Evolutionary conservation across 2,888 invertebrate genomes (phyloP), one percentile per base, ranked within the genome.

Genomic region (Stenolophus ochropezus): DNA sequence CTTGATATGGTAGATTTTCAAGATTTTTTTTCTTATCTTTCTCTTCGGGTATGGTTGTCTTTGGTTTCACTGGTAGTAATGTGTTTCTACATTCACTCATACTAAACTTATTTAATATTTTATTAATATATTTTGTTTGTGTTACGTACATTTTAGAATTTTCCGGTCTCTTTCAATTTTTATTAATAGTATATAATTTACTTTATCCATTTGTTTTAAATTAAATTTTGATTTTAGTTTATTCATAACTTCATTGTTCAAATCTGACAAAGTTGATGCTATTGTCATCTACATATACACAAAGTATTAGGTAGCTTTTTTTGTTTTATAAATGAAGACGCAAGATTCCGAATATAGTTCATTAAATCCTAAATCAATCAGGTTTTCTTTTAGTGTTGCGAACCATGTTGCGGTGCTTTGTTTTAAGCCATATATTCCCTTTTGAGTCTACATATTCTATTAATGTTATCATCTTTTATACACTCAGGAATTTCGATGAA

Each of bases 381-480:
- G 8, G 4, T 14, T 49, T 58, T 58, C 58, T 18, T 58, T 58
- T 8, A 58, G 18, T 4, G 58, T 58, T 58, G 58, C 61, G n/a
- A 2, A 61, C 61, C 61, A 61, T 2, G 61, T 61, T 65, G 65
- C 65, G 0, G 65, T 27, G 25, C 65, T 65, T 33, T 65, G 65
- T 25, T 65, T 65, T 11, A 25, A 14, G 11, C 65, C 65, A 23
- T 65, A 65, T 11, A 65, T 65, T 1, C 65, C 65, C 16, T 65
- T 65, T 65, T 25, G 2, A 65, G 27, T 65, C n/a, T 65, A 65
- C 65, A 65, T 8, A 65, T 27, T 33, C 25, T 65, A 25, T 25
- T 65, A 11, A 1, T 20, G 4, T 65, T 65, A 5, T 65, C 65
- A 11, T 25, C 65, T 8, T 25, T 5, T 65, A 65, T 25, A n/a